Conservation (phyloP, 2,113 vertebrate species). For the Cyphomyrus plagiostoma region DNA sequence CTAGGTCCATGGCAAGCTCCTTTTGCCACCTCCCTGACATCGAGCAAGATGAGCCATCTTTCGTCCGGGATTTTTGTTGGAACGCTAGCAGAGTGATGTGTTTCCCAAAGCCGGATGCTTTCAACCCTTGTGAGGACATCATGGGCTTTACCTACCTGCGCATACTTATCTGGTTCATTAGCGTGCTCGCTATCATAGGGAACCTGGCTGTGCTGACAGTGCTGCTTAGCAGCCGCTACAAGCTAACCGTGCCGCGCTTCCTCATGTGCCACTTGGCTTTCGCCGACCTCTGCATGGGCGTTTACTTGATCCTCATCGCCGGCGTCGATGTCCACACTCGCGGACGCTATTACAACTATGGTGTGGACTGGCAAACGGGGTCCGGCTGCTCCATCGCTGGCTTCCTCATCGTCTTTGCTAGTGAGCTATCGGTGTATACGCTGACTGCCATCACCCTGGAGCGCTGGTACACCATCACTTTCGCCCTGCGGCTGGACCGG, state of each 20-base stretch:
- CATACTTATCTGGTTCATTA: conserved; percentile 89
- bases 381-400: conserved; percentile 77
- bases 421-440: conserved; percentile 88
- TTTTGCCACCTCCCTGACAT: conserved; percentile 61
- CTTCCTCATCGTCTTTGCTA: conserved; percentile 91
- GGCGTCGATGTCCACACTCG: conserved; percentile 77
- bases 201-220: conserved; percentile 77
- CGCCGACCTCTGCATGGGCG: conserved; percentile 90
- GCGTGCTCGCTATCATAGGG: conserved; percentile 76
- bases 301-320: conserved; percentile 86
- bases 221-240: conserved; percentile 74
- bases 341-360: conserved; percentile 82
- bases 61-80: conserved; percentile 65
- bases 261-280: conserved; percentile 97
- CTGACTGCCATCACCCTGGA: conserved; percentile 86
- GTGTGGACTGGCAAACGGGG: conserved; percentile 90
- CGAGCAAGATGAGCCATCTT: conserved; percentile 37
- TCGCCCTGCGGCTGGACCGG: conserved; percentile 81
- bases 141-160: conserved; percentile 74
- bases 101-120: conserved; percentile 75
- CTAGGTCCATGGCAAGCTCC: conserved; percentile 58
- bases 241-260: conserved; percentile 88
- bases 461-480: conserved; percentile 94
- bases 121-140: conserved; percentile 96
- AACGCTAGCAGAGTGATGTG: conserved; percentile 67